Base-by-base conservation (phyloP, 2,797 vertebrate species). In the Spondyliosoma cantharus region DNA sequence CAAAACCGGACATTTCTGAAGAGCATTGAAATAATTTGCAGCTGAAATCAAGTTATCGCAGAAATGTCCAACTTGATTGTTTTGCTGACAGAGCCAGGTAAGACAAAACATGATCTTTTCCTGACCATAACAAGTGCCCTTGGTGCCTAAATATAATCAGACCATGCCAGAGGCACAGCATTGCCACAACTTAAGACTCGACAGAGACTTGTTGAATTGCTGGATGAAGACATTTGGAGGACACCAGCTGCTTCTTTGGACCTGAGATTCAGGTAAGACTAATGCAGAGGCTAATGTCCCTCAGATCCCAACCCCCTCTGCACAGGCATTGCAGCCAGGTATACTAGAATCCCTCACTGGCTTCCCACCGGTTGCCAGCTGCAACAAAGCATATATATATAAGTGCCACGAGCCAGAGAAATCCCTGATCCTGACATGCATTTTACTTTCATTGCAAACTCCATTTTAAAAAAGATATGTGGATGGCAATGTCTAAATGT, bases 221-320 rank as follows among this genome's bases (percentile, higher is more conserved):
- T 37, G 8, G 8, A 37, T 37, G 37, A 37, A 11, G 11, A 37
- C 7, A 37, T 37, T 37, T 37, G 8, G 20, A 76, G 77, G 69
- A 49, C 69, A 79, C 49, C 78, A 80, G 76, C 84, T 79, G 82
- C 54, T 46, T 56, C 50, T 59, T 74, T 74, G 66, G 66, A 80
- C 69, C 79, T 65, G 20, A 72, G 24, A 32, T 65, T 77, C 60
- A 65, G 29, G 24, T 46, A 49, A 80, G 73, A 59, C 58, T 64
- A 71, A 68, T 19, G 57, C 71, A 6, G 71, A 27, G 62, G 58
- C 52, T 29, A 22, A 20, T 48, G 9, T 65, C 50, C 37, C 56
- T 29, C 57, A n/a, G 29, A 53, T 52, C 43, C 5, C 6, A 62
- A 43, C 43, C 50, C 62, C 32, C n/a, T 74, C 58, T 29, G 17